Conservation (phyloP, 2,797 vertebrate species). For the Buceros bicornis region DNA sequence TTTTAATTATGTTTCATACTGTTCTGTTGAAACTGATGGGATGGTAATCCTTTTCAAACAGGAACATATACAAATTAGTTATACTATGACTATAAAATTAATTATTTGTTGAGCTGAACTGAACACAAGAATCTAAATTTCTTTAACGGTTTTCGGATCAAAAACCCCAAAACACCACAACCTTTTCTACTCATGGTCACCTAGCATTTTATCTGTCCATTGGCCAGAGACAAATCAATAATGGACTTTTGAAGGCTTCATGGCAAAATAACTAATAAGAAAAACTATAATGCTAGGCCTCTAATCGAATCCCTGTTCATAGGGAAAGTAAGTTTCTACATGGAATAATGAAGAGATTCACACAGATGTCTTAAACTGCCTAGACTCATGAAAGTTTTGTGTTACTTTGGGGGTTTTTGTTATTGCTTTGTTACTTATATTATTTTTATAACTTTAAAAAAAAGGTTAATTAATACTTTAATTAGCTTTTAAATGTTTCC, state of each 20-base stretch:
- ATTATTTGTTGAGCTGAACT: background rate
- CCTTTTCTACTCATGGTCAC: background rate
- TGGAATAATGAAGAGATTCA: background rate
- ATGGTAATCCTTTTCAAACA: background rate
- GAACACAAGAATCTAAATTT: background rate
- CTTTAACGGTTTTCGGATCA: background rate
- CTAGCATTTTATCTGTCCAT: background rate
- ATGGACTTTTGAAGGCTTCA: background rate
- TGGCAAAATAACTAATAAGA: background rate
- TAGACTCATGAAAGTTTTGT: background rate
- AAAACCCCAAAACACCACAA: background rate
- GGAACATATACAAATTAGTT: background rate
- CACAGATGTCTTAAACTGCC: background rate
- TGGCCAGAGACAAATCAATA: background rate
- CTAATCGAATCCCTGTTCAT: background rate
- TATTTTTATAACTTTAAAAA: background rate
- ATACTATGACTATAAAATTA: background rate
- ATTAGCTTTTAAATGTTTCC: background rate
- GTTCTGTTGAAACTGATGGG: background rate
- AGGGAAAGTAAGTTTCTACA: background rate
- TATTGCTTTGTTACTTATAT: background rate
- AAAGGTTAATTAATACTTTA: background rate
- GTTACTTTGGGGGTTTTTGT: background rate
- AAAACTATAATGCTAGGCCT: background rate
- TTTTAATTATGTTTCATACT: background rate